phyloP scores from a whole-genome alignment of 1,140 invertebrate genomes.

The Drosophila oshimai region DNA sequence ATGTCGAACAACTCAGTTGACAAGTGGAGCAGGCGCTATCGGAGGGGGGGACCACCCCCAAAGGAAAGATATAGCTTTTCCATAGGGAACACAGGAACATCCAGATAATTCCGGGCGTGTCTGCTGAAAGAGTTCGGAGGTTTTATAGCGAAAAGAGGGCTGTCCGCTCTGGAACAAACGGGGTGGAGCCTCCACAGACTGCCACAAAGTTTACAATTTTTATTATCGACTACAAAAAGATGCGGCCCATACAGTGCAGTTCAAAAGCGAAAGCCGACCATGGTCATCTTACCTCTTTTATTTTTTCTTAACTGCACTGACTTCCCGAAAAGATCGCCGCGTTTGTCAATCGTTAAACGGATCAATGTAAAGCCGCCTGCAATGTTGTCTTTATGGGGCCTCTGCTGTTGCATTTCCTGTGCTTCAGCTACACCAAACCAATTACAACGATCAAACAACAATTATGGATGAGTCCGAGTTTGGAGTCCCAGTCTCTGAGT shows the following conservation, averaged over 20 bases:
- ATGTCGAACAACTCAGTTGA: conserved; percentile 46
- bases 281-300: conserved; percentile 27
- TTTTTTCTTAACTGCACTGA: not conserved
- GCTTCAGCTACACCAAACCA: conserved; percentile 64
- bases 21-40: conserved; percentile 63
- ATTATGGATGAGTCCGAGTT: conserved; percentile 56
- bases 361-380: conserved; percentile 69
- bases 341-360: conserved; percentile 78
- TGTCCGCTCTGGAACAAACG: conserved; percentile 5
- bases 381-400: conserved; percentile 27
- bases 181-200: conserved; percentile 17
- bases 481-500: conserved; percentile 5
- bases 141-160: conserved; percentile 38
- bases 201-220: conserved; percentile 65
- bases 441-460: conserved; percentile 82
- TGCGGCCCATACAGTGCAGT: conserved; percentile 25
- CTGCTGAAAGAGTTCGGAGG: not conserved
- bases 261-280: conserved; percentile 32
- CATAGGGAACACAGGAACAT: conserved; percentile 14
- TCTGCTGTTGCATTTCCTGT: conserved; percentile 58
- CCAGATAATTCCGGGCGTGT: conserved; percentile 17
- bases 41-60: conserved; percentile 45
- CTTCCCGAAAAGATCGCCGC: conserved; percentile 24
- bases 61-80: not conserved
- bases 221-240: conserved; percentile 64